Evolutionary conservation across 2,797 vertebrate genomes (phyloP), one percentile per base, ranked within the genome.

Genomic region (Mormyrops boulengeri): DNA sequence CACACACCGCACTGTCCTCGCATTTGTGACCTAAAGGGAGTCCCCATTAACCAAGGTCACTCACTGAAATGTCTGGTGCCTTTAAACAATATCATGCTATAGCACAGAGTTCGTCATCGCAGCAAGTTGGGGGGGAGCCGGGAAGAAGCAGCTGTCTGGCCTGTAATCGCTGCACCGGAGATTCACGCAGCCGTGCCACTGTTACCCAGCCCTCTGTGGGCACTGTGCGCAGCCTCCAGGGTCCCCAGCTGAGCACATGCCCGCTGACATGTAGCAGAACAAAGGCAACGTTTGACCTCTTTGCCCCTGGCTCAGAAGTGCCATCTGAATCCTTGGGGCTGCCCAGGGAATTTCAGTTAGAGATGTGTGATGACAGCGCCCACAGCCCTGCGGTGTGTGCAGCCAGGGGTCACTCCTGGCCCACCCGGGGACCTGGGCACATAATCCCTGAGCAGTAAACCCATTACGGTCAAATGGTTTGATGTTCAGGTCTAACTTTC

Each of bases 111-210:
- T 86, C 5, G 22, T 84, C 8, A 73, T 73, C 11, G n/a, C 41
- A 30, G 50, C 17, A 82, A 50, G 53, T 92, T 91, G 91, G 91
- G 90, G 89, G 89, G 91, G 89, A 92, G 90, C 91, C 82, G 93
- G 87, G 90, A 91, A 92, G 91, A 90, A 92, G 94, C 96, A 96
- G 95, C 95, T 95, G 95, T 93, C 94, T 93, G 89, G 30, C 57
- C 90, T 44, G 92, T 96, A 95, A 96, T 96, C 94, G 94, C 93
- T 92, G 93, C 93, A 92, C 66, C 89, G 90, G 92, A 92, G 91
- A 92, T 92, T 90, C 89, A 91, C 90, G 89, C 89, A 49, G 90
- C 91, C 89, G 4, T 26, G 47, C 86, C 89, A 30, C 34, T 44
- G 84, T 34, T 14, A 38, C 34, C 22, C 87, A 30, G 7, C 26